These are phyloP conservation scores for Chrysochloris asiatica DNA, from an alignment of 2,113 vertebrate species.

Conservation along the genomic window DNA sequence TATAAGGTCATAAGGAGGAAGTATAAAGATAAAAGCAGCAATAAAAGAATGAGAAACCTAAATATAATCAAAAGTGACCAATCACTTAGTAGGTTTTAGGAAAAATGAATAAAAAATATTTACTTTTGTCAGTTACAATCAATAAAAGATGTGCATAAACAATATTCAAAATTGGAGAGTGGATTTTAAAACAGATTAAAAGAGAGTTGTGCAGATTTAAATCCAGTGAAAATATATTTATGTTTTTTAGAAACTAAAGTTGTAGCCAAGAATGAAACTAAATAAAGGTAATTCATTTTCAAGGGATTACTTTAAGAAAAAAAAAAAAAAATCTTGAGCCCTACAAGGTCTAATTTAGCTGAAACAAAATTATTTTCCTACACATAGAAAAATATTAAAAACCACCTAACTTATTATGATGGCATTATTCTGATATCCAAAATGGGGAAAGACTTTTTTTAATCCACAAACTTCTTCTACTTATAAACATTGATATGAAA, in stretches of 20 bases:
- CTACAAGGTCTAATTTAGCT: background rate
- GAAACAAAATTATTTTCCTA: background rate
- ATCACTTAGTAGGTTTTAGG: background rate
- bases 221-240: slow-evolving; percentile 30
- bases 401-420: background rate
- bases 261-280: background rate
- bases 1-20: background rate
- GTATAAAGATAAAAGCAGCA: background rate
- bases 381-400: slow-evolving; percentile 4
- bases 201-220: background rate
- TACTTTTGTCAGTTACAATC: background rate
- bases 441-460: background rate
- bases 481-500: background rate
- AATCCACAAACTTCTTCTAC: background rate
- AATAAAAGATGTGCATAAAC: background rate
- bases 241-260: too few relatives aligned
- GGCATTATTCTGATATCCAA: background rate
- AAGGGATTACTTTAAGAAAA: slow-evolving; percentile 23
- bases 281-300: background rate
- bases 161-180: background rate
- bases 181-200: slow-evolving; percentile 7
- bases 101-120: background rate
- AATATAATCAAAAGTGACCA: background rate
- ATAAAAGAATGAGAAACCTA: background rate
- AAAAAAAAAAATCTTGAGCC: background rate